Base-by-base conservation (phyloP, 2,797 vertebrate genomes). In the Macropodus opercularis region DNA sequence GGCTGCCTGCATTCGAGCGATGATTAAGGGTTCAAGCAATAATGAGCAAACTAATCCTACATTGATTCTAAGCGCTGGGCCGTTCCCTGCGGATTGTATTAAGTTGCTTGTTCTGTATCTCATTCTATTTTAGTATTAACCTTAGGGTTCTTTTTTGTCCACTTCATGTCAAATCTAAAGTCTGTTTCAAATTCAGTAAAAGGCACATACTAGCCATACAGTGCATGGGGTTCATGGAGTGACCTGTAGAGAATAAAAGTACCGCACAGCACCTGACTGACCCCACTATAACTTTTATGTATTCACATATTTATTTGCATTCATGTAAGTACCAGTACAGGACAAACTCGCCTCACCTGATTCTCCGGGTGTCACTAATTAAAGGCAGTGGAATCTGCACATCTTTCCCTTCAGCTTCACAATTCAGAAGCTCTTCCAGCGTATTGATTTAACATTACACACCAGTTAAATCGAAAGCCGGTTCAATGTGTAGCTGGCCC, bases 371-470 rank as follows among this genome's bases (percentile, higher is more conserved):
- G 46, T 63, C 41, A 56, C 51, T 78, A 66, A 80, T 72, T 72
- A 69, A 64, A 67, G 53, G 14, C 44, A 3, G 53, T 17, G 47
- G 50, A 22, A 14, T 27, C 52, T 57, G 38, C 31, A 10, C 9
- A 52, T 49, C 39, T 65, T 57, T 26, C 5, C 26, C 24, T 2
- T 32, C 57, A 48, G 72, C 34, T 51, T 66, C 52, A 68, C 36
- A 34, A 57, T 72, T 61, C 63, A n/a, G 21, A 52, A 47, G 71
- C 79, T 75, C 76, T 71, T 75, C 49, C 17, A 10, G 10, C 0
- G 15, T 43, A 90, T 87, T 68, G 84, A 92, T 88, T 87, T 67
- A 65, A 73, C 83, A 87, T 88, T 85, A 84, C 77, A 76, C 51
- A 18, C 43, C 56, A 62, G 77, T 72, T 43, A 50, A 79, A 81